Percentiles rank a stretch among this genome's conserved stretches.
phyloP scores from a whole-genome alignment of 2,113 vertebrate genomes.

The Narcine bancroftii region DNA sequence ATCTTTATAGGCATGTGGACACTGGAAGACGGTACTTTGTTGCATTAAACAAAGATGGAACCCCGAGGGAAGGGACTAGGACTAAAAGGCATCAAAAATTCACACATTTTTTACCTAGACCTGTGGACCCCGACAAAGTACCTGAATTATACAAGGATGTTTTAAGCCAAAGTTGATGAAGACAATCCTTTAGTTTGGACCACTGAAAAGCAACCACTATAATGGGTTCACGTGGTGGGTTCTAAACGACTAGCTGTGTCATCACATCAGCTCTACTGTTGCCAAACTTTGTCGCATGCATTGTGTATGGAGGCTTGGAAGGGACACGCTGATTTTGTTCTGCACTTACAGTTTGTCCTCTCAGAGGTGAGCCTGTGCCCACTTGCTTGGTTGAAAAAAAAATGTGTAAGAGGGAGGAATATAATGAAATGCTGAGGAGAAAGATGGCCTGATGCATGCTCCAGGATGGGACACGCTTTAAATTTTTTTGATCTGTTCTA shows the following conservation, averaged over 20 bases:
- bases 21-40: conserved; percentile 88
- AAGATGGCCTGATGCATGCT: conserved; percentile 67
- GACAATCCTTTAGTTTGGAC: conserved; percentile 72
- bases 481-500: conserved; percentile 63
- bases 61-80: conserved; percentile 81
- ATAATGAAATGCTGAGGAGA: conserved; percentile 47
- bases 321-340: conserved; percentile 67
- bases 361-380: conserved; percentile 61
- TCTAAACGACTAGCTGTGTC: conserved; percentile 71
- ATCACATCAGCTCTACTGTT: conserved; percentile 72
- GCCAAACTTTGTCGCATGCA: conserved; percentile 80
- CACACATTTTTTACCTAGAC: conserved; percentile 96
- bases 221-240: conserved; percentile 69
- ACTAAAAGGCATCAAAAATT: conserved; percentile 96
- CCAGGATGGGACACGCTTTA: conserved; percentile 66
- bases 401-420: conserved; percentile 38
- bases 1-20: conserved; percentile 91
- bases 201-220: conserved; percentile 75
- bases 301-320: conserved; percentile 70
- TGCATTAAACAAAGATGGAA: conserved; percentile 93
- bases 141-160: conserved; percentile 96
- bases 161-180: conserved; percentile 93
- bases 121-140: conserved; percentile 92
- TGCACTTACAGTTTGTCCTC: conserved; percentile 60
- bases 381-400: conserved; percentile 55